A percentile compares a stretch with the other conserved stretches of the same genome.
phyloP scores from a whole-genome alignment of 2,888 invertebrate species.

The Apamea monoglypha region DNA sequence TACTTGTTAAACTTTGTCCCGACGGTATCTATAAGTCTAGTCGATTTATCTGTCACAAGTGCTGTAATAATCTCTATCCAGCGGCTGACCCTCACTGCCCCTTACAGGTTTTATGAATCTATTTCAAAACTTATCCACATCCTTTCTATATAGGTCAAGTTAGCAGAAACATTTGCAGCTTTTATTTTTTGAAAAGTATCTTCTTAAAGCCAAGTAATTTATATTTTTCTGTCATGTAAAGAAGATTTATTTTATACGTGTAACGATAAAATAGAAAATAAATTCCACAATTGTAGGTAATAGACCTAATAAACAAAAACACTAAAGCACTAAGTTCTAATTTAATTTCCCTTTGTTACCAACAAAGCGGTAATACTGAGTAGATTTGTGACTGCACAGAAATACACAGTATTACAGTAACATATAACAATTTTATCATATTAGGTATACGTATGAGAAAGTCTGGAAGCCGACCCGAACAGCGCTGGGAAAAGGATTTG shows the following conservation, averaged over 20 bases:
- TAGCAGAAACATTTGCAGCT: constrained; percentile 4
- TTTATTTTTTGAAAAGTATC: constrained; percentile 27
- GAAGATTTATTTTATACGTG: constrained; percentile 36
- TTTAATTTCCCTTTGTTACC: constrained; percentile 53
- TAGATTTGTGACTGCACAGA: constrained; percentile 49
- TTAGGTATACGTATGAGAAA: constrained; percentile 18
- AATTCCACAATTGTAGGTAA: constrained; percentile 25
- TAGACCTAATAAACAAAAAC: constrained; percentile 46
- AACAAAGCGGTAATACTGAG: constrained; percentile 29
- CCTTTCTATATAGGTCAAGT: constrained; percentile 12
- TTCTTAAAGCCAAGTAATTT: constrained; percentile 35
- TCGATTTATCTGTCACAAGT: constrained; percentile 23
- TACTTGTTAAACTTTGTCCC: constrained; percentile 16
- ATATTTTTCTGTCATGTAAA: constrained; percentile 35
- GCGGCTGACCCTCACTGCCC: constrained; percentile 30
- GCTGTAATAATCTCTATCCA: constrained; percentile 30
- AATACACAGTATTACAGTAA: constrained; percentile 18
- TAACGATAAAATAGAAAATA: constrained; percentile 37
- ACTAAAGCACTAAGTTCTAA: constrained; percentile 37
- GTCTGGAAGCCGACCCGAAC: not conserved
- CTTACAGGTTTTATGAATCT: constrained; percentile 37
- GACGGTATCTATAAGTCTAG: not conserved
- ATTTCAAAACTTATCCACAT: constrained; percentile 31
- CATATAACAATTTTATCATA: constrained; percentile 27
- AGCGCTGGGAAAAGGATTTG: constrained; percentile 1